phyloP scores from a whole-genome alignment of 2,888 invertebrate genomes.

The Lamproptera curius region DNA sequence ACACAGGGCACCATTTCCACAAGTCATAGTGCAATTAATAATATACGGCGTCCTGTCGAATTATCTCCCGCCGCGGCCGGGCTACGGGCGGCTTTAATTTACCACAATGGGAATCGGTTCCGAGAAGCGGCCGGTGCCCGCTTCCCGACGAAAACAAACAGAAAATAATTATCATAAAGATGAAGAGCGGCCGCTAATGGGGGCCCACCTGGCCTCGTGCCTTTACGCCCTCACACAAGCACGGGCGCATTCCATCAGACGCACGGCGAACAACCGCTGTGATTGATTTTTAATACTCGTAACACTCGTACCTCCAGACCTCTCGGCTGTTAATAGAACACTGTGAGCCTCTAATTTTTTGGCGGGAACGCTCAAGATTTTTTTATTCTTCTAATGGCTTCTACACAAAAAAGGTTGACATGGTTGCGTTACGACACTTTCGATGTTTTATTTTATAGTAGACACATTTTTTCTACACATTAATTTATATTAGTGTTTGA shows the following conservation, averaged over 20 bases:
- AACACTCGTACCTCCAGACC: constrained; percentile 15
- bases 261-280: constrained; percentile 26
- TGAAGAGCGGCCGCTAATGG: constrained; percentile 78
- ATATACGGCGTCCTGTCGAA: constrained; percentile 79
- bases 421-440: too few relatives aligned
- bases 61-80: constrained; percentile 76
- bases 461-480: too few relatives aligned
- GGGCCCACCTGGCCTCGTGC: constrained; percentile 68
- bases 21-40: constrained; percentile 79
- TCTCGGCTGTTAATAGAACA: constrained; percentile 12
- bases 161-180: constrained; percentile 79
- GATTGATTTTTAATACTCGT: constrained; percentile 33
- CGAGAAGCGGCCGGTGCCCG: constrained; percentile 71
- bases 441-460: too few relatives aligned
- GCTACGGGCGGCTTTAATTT: constrained; percentile 77
- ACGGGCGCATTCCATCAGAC: constrained; percentile 41
- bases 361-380: background rate
- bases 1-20: constrained; percentile 71
- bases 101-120: constrained; percentile 77
- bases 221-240: constrained; percentile 27
- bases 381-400: too few relatives aligned
- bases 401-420: too few relatives aligned
- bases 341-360: background rate
- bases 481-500: too few relatives aligned
- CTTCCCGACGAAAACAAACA: constrained; percentile 78